phyloP scores from a whole-genome alignment of 2,888 invertebrate species.

The Danaus chrysippus region DNA sequence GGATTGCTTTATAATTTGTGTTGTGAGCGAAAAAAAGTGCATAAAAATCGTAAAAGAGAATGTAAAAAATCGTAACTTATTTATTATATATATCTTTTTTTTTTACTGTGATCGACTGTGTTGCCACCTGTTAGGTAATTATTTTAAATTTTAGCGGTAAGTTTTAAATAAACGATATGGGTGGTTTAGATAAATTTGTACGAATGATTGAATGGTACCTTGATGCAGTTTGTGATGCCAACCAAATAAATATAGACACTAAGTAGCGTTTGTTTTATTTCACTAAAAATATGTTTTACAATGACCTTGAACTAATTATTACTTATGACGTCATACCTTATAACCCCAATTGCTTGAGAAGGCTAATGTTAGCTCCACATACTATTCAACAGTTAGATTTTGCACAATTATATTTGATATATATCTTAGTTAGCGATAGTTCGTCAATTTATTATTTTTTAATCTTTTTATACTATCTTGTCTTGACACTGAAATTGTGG shows the following conservation, averaged over 20 bases:
- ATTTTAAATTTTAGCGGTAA: conserved; percentile 33
- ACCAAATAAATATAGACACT: conserved; percentile 66
- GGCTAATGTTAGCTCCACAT: too few relatives aligned
- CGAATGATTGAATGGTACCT: conserved; percentile 34
- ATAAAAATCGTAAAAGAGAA: conserved; percentile 51
- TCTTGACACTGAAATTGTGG: too few relatives aligned
- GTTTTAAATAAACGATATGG: conserved; percentile 32
- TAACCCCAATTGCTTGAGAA: too few relatives aligned
- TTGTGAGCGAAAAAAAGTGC: conserved; percentile 27
- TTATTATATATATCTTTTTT: conserved; percentile 40
- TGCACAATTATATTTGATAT: too few relatives aligned
- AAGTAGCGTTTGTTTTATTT: conserved; percentile 33
- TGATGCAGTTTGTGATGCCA: conserved; percentile 55
- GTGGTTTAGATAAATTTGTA: conserved; percentile 29
- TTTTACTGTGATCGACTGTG: conserved; percentile 32
- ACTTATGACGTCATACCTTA: too few relatives aligned
- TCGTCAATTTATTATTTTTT: too few relatives aligned
- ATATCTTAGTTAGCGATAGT: too few relatives aligned
- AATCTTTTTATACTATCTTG: too few relatives aligned
- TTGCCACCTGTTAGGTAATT: conserved; percentile 26
- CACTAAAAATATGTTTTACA: not conserved
- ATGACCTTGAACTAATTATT: too few relatives aligned
- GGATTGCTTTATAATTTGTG: conserved; percentile 27
- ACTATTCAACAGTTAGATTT: too few relatives aligned
- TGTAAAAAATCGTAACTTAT: conserved; percentile 52